Evolutionary conservation across 2,113 vertebrate genomes (phyloP), one percentile per base, ranked within the genome.

Genomic region (Thymallus thymallus): DNA sequence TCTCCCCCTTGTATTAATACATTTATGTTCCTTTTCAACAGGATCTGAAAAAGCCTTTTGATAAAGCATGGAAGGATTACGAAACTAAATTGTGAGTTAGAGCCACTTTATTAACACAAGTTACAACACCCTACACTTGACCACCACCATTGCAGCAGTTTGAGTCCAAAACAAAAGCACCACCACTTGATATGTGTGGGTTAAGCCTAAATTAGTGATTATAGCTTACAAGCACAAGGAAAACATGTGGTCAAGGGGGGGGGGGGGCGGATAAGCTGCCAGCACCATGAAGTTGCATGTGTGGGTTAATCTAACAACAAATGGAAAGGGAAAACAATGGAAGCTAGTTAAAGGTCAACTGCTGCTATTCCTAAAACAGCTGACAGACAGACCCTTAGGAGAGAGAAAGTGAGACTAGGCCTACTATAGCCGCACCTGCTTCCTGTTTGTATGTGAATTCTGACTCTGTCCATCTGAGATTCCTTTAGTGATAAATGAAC

Each of bases 61-160:
- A 99, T 86, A 99, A 99, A 92, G 92, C 97, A 74, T 99, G 96
- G 96, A 99, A 99, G 85, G 98, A 99, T 82, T 99, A 99, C 45
- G 97, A 99, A 90, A 96, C 95, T 61, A 99, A 99, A 94, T 92
- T 99, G 98, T 99, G 91, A 94, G 97, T 72, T 3, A 22, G 20
- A 24, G 41, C 26, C 18, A 23, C 26, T 6, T 45, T 62, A 41
- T 10, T 41, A 10, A 10, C 35, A 9, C 35, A 41, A 41, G 35
- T 41, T 12, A 7, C 23, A 51, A 30, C 74, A n/a, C 23, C 23
- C 60, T 16, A 12, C 35, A 9, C 10, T 41, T 14, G 18, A 51
- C 48, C 16, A 1, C 67, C 63, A 63, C 58, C 13, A 60, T 18
- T 13, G 6, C 66, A 30, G 35, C 41, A 1, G 29, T 68, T 41